phyloP scores from a whole-genome alignment of 2,113 vertebrate genomes.

The Hyaena hyaena region DNA sequence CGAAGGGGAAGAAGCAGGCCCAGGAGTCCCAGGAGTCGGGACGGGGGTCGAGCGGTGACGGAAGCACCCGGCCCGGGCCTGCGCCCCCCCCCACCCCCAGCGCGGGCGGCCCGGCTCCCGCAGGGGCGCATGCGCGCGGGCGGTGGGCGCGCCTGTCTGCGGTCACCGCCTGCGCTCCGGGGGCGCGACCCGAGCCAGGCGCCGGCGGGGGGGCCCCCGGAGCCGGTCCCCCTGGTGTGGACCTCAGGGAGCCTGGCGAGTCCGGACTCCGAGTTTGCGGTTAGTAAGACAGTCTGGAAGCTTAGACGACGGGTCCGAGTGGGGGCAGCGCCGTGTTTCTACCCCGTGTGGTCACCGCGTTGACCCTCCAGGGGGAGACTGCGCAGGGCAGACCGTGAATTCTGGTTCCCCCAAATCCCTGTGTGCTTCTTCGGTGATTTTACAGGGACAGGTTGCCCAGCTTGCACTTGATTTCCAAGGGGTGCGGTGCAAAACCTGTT shows the following conservation, averaged over 20 bases:
- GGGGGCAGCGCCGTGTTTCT: background rate
- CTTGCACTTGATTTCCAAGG: background rate
- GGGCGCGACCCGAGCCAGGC: background rate
- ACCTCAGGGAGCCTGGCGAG: background rate
- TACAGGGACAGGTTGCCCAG: background rate
- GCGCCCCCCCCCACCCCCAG: no score
- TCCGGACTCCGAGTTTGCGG: no score
- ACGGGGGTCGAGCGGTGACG: no score
- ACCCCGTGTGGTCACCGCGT: background rate
- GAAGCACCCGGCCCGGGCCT: rapidly evolving
- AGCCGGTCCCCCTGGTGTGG: background rate
- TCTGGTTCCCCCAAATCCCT: background rate
- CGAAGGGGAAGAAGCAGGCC: rapidly evolving
- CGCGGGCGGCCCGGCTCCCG: background rate
- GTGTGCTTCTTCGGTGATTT: background rate
- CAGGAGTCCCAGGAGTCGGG: background rate
- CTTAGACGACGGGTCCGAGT: background rate
- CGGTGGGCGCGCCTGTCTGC: background rate
- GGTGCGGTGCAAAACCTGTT: background rate
- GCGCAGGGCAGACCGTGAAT: background rate
- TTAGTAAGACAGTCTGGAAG: background rate
- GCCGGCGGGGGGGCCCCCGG: no score
- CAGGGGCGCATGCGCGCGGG: rapidly evolving
- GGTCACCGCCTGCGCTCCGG: rapidly evolving
- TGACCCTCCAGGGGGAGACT: background rate